Evolutionary conservation across 1,140 invertebrate genomes (phyloP).

Genomic region (Drosophila rhopaloa): DNA sequence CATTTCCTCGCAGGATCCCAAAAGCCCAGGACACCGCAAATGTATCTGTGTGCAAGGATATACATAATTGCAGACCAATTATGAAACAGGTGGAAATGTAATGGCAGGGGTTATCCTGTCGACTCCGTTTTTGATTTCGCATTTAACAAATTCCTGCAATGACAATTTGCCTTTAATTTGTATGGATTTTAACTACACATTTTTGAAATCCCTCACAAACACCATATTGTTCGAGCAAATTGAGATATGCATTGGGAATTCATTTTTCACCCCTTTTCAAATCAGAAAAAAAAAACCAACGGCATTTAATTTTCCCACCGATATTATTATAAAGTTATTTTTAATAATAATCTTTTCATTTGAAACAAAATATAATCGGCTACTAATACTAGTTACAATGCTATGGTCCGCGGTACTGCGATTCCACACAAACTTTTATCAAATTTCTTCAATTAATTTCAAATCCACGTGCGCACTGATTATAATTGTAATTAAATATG

Average conservation of each 20-base stretch:
- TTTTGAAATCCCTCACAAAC: background rate
- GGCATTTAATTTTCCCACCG: background rate
- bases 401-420: too few relatives aligned
- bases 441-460: slow-evolving; percentile 22
- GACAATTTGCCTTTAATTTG: background rate
- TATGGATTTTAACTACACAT: slow-evolving; percentile 1
- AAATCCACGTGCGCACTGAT: background rate
- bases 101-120: slow-evolving; percentile 1
- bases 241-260: background rate
- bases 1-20: slow-evolving; percentile 16
- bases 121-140: background rate
- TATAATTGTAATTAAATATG: slow-evolving; percentile 33
- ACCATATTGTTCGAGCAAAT: background rate
- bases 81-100: slow-evolving; percentile 5
- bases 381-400: background rate
- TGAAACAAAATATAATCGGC: background rate
- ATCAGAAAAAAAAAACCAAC: slow-evolving; percentile 1
- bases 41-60: slow-evolving; percentile 7
- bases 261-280: background rate
- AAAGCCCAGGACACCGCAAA: slow-evolving; percentile 1
- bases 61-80: slow-evolving; percentile 33
- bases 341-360: background rate
- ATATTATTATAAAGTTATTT: slow-evolving; percentile 7
- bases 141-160: background rate
- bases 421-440: background rate